Percentiles rank a stretch among this genome's conserved stretches.
These are phyloP conservation scores for Labeo rohita DNA, from an alignment of 2,113 vertebrate species.

Conservation along the genomic window DNA sequence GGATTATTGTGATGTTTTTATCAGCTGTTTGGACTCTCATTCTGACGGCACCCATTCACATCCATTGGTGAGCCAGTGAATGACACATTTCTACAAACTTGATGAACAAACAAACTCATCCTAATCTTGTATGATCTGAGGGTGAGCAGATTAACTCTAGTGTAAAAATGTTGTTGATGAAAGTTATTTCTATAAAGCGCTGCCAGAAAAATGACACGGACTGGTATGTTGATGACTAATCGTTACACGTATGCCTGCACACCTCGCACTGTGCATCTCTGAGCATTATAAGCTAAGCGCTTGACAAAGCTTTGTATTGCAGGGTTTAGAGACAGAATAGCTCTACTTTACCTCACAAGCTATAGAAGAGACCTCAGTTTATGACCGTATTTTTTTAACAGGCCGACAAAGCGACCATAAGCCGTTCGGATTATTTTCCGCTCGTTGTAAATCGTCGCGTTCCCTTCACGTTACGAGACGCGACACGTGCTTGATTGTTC, in stretches of 20 bases:
- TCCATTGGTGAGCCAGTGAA: too few species aligned
- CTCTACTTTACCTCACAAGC: slow-evolving; percentile 58
- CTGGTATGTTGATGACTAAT: not conserved
- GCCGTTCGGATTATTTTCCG: not conserved
- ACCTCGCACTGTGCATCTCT: slow-evolving; percentile 54
- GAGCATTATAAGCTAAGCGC: slow-evolving; percentile 35
- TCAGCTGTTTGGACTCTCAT: too few species aligned
- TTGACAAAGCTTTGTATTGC: slow-evolving; percentile 28
- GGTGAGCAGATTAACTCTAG: not conserved
- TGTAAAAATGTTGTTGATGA: not conserved
- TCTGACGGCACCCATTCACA: too few species aligned
- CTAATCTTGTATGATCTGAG: too few species aligned
- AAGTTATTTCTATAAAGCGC: not conserved
- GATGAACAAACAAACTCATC: too few species aligned
- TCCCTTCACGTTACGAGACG: slow-evolving; percentile 27
- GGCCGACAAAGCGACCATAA: not conserved
- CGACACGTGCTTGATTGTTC: too few species aligned
- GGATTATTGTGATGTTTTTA: too few species aligned
- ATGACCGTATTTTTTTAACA: slow-evolving; percentile 46
- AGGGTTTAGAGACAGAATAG: slow-evolving; percentile 38
- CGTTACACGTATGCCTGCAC: slow-evolving; percentile 6
- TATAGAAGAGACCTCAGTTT: slow-evolving; percentile 50
- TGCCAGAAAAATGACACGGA: not conserved
- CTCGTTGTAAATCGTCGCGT: slow-evolving; percentile 21
- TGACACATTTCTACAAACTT: too few species aligned